Evolutionary conservation across 2,113 vertebrate genomes (phyloP).

Genomic region (Cephalopterus ornatus): DNA sequence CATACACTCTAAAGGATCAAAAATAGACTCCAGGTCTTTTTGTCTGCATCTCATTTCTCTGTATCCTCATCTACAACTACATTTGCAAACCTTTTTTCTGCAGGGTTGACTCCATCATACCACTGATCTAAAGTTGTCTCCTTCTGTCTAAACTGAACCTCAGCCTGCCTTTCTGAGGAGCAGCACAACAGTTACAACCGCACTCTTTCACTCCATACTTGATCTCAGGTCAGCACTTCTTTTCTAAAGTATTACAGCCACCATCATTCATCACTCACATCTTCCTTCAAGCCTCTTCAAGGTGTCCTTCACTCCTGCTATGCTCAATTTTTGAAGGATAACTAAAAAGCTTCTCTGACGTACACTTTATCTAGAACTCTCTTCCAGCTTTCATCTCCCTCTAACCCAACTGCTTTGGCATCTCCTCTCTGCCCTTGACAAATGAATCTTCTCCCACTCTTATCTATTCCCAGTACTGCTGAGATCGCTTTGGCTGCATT

Average conservation of each 20-base stretch:
- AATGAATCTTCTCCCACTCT: not conserved
- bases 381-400: not conserved
- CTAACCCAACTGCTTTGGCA: not conserved
- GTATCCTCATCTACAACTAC: not conserved
- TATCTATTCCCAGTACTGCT: constrained; percentile 1
- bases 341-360: not conserved
- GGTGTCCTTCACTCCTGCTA: not conserved
- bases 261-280: not conserved
- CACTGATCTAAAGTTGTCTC: not conserved
- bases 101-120: not conserved
- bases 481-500: not conserved
- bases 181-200: not conserved
- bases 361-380: not conserved
- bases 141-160: not conserved
- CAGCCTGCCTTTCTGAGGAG: not conserved
- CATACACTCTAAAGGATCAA: not conserved
- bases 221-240: not conserved
- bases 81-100: not conserved
- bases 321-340: not conserved
- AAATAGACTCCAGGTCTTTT: not conserved
- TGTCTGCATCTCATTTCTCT: not conserved
- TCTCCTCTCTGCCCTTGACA: not conserved
- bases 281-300: not conserved
- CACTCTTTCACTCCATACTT: not conserved
- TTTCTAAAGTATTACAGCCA: not conserved